phyloP scores from a whole-genome alignment of 2,888 invertebrate species.

The Tenthredo amoena region DNA sequence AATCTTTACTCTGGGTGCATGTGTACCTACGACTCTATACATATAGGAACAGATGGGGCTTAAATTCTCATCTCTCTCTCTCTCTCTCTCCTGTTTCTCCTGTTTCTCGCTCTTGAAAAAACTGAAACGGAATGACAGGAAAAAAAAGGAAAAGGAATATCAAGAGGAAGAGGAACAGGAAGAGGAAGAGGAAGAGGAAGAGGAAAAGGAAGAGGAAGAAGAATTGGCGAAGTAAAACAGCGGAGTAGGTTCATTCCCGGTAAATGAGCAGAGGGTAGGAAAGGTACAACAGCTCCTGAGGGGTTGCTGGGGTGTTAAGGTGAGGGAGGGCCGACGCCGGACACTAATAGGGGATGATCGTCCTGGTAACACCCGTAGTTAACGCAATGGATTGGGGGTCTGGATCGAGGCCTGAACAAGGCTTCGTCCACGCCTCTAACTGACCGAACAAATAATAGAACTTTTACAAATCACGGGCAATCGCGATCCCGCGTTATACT shows the following conservation, averaged over 20 bases:
- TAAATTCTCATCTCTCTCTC: slow-evolving; percentile 39
- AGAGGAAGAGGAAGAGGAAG: background rate
- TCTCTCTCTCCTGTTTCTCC: slow-evolving; percentile 24
- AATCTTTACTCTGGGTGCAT: slow-evolving; percentile 51
- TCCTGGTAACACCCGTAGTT: slow-evolving; percentile 67
- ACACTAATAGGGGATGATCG: slow-evolving; percentile 70
- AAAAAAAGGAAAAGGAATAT: background rate
- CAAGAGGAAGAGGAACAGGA: background rate
- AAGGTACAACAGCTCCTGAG: slow-evolving; percentile 59
- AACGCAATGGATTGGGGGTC: slow-evolving; percentile 64
- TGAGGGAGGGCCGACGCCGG: slow-evolving; percentile 64
- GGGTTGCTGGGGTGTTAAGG: slow-evolving; percentile 59
- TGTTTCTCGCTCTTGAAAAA: background rate
- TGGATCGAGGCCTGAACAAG: slow-evolving; percentile 32
- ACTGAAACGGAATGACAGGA: background rate
- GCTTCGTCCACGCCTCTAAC: slow-evolving; percentile 36
- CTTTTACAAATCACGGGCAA: slow-evolving; percentile 44
- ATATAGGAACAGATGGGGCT: slow-evolving; percentile 50
- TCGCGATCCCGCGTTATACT: slow-evolving; percentile 30
- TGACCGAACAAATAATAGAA: slow-evolving; percentile 41
- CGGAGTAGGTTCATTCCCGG: slow-evolving; percentile 53
- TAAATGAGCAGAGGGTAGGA: slow-evolving; percentile 57
- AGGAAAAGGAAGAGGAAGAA: slow-evolving; percentile 37
- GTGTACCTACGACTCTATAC: slow-evolving; percentile 50
- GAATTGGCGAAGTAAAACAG: slow-evolving; percentile 50